These are phyloP conservation scores for Tupaia tana DNA, from an alignment of 2,113 vertebrate genomes.

Conservation along the genomic window DNA sequence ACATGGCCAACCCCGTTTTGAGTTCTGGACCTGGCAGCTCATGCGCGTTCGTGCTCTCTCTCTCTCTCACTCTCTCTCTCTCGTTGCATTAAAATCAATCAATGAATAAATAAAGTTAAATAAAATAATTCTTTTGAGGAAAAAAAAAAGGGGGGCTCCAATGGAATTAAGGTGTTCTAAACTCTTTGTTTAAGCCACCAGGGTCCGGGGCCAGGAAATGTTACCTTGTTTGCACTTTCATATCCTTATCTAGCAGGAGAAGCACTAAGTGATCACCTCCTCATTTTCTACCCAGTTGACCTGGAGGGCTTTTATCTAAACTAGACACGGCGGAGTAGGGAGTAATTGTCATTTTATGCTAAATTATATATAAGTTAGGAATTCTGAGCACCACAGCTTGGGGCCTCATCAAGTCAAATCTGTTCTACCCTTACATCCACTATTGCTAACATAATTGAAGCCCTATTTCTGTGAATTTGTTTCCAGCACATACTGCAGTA, in stretches of 20 bases:
- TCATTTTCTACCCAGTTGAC: background rate
- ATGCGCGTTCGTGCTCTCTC: too few relatives aligned
- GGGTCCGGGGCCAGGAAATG: background rate
- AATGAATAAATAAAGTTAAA: too few relatives aligned
- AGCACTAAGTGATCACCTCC: background rate
- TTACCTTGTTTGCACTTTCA: background rate
- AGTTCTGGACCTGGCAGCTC: too few relatives aligned
- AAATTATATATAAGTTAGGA: background rate
- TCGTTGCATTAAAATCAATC: too few relatives aligned
- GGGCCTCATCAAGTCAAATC: background rate
- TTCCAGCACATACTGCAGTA: background rate
- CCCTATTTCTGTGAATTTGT: background rate
- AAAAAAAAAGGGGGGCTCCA: background rate
- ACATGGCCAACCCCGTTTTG: too few relatives aligned
- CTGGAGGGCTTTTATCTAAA: background rate
- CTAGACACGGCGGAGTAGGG: fast-evolving
- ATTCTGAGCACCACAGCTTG: background rate
- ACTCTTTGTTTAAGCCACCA: background rate
- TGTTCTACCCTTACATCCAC: background rate
- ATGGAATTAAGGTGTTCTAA: background rate
- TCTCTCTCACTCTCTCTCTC: too few relatives aligned
- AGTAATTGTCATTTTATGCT: background rate
- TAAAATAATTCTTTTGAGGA: too few relatives aligned
- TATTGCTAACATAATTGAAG: background rate
- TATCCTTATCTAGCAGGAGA: background rate